These are phyloP conservation scores for Pristionchus arcanus DNA, from an alignment of 2,888 invertebrate species.

Conservation along the genomic window DNA sequence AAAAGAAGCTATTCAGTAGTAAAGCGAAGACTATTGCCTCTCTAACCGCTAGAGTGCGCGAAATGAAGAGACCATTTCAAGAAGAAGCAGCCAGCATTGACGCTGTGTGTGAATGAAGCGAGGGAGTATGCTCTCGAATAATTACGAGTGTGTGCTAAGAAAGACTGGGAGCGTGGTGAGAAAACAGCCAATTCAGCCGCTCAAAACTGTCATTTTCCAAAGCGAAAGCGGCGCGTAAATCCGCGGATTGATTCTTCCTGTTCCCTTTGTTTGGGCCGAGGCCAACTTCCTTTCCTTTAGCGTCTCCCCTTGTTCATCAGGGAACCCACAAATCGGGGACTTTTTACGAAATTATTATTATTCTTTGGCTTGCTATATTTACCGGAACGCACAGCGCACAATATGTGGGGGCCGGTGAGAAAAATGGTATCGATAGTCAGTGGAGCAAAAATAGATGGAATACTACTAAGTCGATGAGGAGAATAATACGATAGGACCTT, in stretches of 20 bases:
- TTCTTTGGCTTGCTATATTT: no score
- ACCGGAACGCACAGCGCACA: no score
- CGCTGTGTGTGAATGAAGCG: neutral
- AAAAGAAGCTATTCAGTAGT: neutral
- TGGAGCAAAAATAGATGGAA: neutral
- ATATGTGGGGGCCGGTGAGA: neutral
- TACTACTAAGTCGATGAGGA: neutral
- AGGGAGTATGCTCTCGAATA: neutral
- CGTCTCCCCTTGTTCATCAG: neutral
- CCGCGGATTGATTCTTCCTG: neutral
- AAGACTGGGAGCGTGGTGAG: neutral
- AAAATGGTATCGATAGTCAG: neutral
- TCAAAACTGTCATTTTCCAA: neutral
- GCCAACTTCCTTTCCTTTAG: neutral
- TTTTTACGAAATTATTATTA: neutral
- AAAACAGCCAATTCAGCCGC: neutral
- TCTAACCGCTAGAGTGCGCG: neutral
- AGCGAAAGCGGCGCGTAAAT: neutral
- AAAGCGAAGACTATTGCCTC: no score
- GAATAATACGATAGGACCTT: slow-evolving; percentile 9
- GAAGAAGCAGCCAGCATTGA: neutral
- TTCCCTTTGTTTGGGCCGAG: neutral
- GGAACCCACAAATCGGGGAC: neutral
- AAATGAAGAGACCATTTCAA: neutral
- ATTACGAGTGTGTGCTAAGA: neutral